Percentiles rank a stretch among this genome's conserved stretches.
Evolutionary conservation across 2,888 invertebrate genomes (phyloP).

Genomic region (Cheilosia pagana): DNA sequence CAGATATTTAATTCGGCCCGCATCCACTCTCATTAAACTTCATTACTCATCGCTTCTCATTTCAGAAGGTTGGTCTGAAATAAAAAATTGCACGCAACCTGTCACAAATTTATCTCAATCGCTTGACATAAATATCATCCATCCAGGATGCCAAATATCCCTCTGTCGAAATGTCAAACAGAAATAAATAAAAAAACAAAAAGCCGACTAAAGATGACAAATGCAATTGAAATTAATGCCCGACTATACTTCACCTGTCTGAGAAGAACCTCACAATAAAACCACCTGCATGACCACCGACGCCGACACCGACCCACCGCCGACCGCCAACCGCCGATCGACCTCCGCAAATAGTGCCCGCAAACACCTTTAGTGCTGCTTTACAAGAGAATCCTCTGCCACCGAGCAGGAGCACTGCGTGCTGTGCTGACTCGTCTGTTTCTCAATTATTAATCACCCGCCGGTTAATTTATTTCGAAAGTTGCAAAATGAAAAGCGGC

Average conservation of each 20-base stretch:
- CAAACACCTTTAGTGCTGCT: slow-evolving; percentile 32
- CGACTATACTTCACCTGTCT: slow-evolving; percentile 57
- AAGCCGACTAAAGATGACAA: slow-evolving; percentile 53
- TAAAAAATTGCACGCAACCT: slow-evolving; percentile 52
- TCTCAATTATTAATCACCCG: slow-evolving; percentile 67
- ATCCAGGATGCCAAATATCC: neutral
- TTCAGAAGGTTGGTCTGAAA: neutral
- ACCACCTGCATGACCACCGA: slow-evolving; percentile 51
- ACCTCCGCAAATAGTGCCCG: slow-evolving; percentile 5
- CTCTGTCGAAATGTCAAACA: neutral
- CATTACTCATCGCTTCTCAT: slow-evolving; percentile 38
- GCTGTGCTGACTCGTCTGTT: neutral
- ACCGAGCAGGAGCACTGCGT: neutral
- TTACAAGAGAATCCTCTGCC: slow-evolving; percentile 13
- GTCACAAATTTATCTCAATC: slow-evolving; percentile 59
- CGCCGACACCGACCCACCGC: slow-evolving; percentile 4
- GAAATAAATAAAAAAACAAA: neutral
- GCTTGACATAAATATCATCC: slow-evolving; percentile 46
- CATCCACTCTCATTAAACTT: slow-evolving; percentile 16
- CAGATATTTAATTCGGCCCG: neutral
- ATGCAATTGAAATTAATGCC: slow-evolving; percentile 51
- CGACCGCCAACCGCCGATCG: slow-evolving; percentile 6
- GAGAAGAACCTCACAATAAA: slow-evolving; percentile 9
- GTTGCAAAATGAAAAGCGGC: slow-evolving; percentile 55
- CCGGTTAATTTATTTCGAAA: slow-evolving; percentile 64